phyloP scores from a whole-genome alignment of 2,888 invertebrate species.

The Girardia tigrina region DNA sequence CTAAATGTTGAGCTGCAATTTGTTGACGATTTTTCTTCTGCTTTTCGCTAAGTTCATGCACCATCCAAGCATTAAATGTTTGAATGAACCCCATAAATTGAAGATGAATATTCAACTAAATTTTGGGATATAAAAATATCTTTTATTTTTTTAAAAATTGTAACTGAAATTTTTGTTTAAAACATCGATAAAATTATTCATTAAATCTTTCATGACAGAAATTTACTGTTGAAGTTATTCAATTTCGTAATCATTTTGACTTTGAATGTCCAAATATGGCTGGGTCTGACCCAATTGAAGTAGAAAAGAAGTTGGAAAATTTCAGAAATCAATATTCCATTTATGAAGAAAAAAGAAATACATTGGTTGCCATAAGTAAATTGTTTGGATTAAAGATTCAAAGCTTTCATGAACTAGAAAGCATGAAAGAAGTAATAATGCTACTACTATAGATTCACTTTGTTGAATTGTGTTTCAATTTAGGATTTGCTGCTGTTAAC shows the following conservation, averaged over 20 bases:
- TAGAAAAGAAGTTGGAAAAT: conserved; percentile 45
- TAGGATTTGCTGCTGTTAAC: conserved; percentile 48
- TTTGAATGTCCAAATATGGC: conserved; percentile 49
- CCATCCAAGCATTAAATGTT: too few species aligned
- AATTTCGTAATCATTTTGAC: conserved; percentile 51
- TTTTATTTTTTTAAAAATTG: too few species aligned
- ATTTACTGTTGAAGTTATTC: conserved; percentile 50
- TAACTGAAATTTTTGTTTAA: too few species aligned
- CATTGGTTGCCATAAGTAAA: conserved; percentile 49
- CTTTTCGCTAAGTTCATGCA: too few species aligned
- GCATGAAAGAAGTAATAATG: conserved; percentile 48
- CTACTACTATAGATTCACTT: neutral
- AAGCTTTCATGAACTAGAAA: conserved; percentile 49
- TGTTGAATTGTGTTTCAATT: neutral
- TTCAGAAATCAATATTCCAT: conserved; percentile 47
- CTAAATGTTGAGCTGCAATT: too few species aligned
- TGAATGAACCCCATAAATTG: too few species aligned
- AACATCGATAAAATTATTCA: too few species aligned
- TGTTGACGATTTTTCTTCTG: too few species aligned
- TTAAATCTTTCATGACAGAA: too few species aligned
- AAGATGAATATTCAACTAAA: too few species aligned
- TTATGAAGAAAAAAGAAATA: conserved; percentile 47
- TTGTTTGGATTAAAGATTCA: conserved; percentile 49
- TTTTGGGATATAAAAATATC: too few species aligned
- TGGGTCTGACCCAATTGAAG: conserved; percentile 47